Evolutionary conservation across 2,797 vertebrate genomes (phyloP).

Genomic region (Neosilurus mollespiculum): DNA sequence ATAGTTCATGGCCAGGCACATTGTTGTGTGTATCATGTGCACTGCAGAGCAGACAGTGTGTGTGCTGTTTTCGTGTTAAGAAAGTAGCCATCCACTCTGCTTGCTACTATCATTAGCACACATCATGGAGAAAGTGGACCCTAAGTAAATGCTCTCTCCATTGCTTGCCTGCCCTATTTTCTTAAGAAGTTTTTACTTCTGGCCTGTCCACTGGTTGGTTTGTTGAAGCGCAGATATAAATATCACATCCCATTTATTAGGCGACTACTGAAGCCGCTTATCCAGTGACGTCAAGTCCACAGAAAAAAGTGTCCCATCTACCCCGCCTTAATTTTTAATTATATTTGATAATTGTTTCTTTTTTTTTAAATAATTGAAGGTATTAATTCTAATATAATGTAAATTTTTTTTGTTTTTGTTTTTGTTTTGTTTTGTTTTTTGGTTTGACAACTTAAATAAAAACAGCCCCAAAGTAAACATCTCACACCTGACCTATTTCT

Average conservation of each 20-base stretch:
- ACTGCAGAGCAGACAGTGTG: constrained; percentile 51
- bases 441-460: constrained; percentile 11
- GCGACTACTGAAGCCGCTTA: neutral
- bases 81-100: constrained; percentile 1
- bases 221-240: neutral
- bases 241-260: neutral
- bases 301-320: neutral
- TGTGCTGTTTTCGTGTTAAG: constrained; percentile 47
- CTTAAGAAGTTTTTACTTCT: neutral
- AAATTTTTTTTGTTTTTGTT: too few species aligned
- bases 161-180: neutral
- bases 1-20: constrained; percentile 52
- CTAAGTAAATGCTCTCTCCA: neutral
- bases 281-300: neutral
- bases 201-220: neutral
- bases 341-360: neutral
- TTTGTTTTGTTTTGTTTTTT: neutral
- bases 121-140: constrained; percentile 19
- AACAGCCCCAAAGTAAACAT: neutral
- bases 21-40: constrained; percentile 51
- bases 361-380: neutral
- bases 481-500: neutral
- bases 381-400: constrained; percentile 26
- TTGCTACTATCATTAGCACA: constrained; percentile 10
- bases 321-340: neutral